phyloP scores from a whole-genome alignment of 1,140 invertebrate species.

The Samia ricini region DNA sequence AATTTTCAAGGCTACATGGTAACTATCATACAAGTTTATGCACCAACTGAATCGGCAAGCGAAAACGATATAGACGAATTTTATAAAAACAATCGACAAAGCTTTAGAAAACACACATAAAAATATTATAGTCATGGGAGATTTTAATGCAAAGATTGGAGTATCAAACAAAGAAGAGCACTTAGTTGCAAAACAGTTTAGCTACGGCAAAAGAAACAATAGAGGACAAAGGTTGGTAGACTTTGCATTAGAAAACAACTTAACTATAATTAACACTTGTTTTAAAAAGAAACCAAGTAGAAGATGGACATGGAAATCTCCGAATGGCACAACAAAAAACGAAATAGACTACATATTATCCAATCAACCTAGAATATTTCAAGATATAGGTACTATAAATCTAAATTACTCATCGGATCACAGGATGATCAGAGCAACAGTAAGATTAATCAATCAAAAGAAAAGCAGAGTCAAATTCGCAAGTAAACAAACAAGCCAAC shows the following conservation, averaged over 20 bases:
- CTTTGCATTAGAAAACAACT: background rate
- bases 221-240: slow-evolving; percentile 2
- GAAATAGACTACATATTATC: slow-evolving; percentile 7
- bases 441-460: background rate
- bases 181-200: background rate
- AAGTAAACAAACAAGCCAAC: background rate
- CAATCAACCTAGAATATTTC: background rate
- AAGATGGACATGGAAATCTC: background rate
- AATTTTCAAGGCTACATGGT: background rate
- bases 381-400: background rate
- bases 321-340: background rate
- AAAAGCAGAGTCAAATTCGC: background rate
- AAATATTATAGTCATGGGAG: background rate
- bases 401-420: slow-evolving; percentile 3
- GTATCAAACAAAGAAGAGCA: background rate
- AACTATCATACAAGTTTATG: background rate
- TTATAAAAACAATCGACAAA: background rate
- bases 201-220: background rate
- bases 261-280: background rate
- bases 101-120: background rate
- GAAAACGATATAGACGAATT: background rate
- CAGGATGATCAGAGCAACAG: slow-evolving; percentile 4
- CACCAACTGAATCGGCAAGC: background rate
- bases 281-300: background rate
- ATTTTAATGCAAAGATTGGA: background rate